A percentile compares a stretch with the other conserved stretches of the same genome.
Conservation (phyloP, 92 coral and sea anemone species). For the Palythoa heliodiscus region DNA sequence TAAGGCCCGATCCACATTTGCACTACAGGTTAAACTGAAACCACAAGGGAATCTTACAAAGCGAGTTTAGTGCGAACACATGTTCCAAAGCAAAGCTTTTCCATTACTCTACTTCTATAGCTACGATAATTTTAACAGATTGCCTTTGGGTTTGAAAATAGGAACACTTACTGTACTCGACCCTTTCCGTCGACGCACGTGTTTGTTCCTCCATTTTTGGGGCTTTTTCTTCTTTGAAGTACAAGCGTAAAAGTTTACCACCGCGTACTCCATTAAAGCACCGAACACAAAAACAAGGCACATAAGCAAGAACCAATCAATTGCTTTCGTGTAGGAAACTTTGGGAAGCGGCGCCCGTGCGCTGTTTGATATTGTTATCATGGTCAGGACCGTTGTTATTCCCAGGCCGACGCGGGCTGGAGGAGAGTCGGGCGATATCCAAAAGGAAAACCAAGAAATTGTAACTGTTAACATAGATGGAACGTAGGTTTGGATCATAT, state of each 20-base stretch:
- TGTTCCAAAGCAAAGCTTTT: no score
- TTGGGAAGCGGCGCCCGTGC: constrained; percentile 99
- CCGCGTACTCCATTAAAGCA: constrained; percentile 95
- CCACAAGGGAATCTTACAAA: no score
- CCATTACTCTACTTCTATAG: no score
- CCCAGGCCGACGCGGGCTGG: constrained; percentile 99
- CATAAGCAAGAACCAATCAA: constrained; percentile 95
- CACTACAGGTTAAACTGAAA: no score
- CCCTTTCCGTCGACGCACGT: not conserved
- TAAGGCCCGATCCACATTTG: no score
- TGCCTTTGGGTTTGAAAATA: not conserved
- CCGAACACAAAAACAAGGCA: constrained; percentile 97
- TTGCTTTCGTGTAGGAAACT: constrained; percentile 85
- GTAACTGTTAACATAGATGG: constrained; percentile 96
- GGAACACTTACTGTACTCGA: no score
- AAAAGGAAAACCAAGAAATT: constrained; percentile 96
- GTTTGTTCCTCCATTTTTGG: constrained; percentile 16
- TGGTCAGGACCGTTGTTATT: constrained; percentile 93
- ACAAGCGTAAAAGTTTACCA: constrained; percentile 88
- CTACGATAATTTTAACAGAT: not conserved
- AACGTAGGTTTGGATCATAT: constrained; percentile 96
- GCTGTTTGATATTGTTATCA: constrained; percentile 97
- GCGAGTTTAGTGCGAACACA: no score
- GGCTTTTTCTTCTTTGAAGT: constrained; percentile 67
- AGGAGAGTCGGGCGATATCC: constrained; percentile 97